Conservation (phyloP, 2,797 vertebrate species). For the Chelonia mydas region DNA sequence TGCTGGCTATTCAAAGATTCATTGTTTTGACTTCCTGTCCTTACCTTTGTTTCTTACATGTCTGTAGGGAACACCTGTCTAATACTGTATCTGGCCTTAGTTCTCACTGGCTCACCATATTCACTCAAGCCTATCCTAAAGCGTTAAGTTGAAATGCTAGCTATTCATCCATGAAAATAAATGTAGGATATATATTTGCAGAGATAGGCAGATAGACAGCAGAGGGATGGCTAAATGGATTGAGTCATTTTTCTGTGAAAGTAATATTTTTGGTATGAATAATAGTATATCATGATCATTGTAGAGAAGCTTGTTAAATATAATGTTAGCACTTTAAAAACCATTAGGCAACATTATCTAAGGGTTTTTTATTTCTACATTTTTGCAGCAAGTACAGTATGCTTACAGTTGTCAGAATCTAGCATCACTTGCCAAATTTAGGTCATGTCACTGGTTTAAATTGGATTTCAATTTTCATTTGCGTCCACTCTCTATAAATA, state of each 20-base stretch:
- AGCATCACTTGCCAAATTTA: conserved; percentile 55
- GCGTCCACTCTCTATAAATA: conserved; percentile 67
- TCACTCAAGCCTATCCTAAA: conserved; percentile 87
- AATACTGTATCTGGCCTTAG: conserved; percentile 85
- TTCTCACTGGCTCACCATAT: conserved; percentile 84
- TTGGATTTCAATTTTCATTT: conserved; percentile 77
- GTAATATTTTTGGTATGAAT: conserved; percentile 58
- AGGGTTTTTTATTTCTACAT: conserved; percentile 46
- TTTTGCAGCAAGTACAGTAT: conserved; percentile 50
- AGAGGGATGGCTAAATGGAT: conserved; percentile 72
- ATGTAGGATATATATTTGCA: conserved; percentile 77
- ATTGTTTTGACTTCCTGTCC: conserved; percentile 94
- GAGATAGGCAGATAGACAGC: conserved; percentile 81
- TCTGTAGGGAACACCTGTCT: conserved; percentile 91
- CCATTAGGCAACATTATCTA: conserved; percentile 10
- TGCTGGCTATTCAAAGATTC: conserved; percentile 90
- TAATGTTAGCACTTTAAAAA: conserved; percentile 53
- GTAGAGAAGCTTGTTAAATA: conserved; percentile 59
- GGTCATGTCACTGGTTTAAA: conserved; percentile 67
- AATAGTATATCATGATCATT: conserved; percentile 29
- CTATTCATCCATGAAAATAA: conserved; percentile 84
- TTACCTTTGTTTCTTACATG: conserved; percentile 90
- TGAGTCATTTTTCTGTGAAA: conserved; percentile 76
- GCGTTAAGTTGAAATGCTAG: conserved; percentile 80
- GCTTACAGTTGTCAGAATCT: conserved; percentile 71